phyloP scores from a whole-genome alignment of 1,140 invertebrate genomes.

The Bombus breviceps region DNA sequence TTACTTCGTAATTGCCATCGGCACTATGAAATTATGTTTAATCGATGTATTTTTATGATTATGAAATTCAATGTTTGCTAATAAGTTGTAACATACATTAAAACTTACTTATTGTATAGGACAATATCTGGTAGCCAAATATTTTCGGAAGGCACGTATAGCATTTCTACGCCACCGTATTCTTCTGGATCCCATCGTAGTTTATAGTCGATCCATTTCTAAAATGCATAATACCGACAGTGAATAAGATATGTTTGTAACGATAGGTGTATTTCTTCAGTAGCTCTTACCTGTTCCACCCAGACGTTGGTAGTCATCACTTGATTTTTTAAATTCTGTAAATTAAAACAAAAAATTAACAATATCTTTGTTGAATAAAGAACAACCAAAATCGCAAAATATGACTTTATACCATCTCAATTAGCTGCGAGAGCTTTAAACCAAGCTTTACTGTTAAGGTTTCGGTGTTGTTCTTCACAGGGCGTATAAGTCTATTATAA shows the following conservation, averaged over 20 bases:
- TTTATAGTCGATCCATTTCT: slow-evolving; percentile 98
- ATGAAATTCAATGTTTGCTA: background rate
- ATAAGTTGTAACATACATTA: background rate
- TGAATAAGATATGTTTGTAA: background rate
- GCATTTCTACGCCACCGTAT: slow-evolving; percentile 95
- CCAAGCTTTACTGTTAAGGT: slow-evolving; percentile 95
- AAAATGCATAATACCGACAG: slow-evolving; percentile 21
- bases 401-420: slow-evolving; percentile 91
- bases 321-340: slow-evolving; percentile 93
- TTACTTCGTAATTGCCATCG: slow-evolving; percentile 99
- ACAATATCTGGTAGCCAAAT: slow-evolving; percentile 96
- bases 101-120: slow-evolving; percentile 92
- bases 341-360: slow-evolving; percentile 62
- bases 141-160: slow-evolving; percentile 96
- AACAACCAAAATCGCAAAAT: background rate
- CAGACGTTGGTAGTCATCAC: slow-evolving; percentile 98
- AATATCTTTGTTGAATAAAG: background rate
- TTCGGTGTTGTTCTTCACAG: slow-evolving; percentile 96
- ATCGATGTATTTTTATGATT: background rate
- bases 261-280: background rate
- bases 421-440: slow-evolving; percentile 96
- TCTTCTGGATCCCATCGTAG: slow-evolving; percentile 95
- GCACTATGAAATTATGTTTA: slow-evolving; percentile 84
- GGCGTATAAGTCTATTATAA: slow-evolving; percentile 98
- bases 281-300: slow-evolving; percentile 91